Evolutionary conservation across 2,888 invertebrate genomes (phyloP), one percentile per base, ranked within the genome.

Genomic region (Fissipunctia ypsillon): DNA sequence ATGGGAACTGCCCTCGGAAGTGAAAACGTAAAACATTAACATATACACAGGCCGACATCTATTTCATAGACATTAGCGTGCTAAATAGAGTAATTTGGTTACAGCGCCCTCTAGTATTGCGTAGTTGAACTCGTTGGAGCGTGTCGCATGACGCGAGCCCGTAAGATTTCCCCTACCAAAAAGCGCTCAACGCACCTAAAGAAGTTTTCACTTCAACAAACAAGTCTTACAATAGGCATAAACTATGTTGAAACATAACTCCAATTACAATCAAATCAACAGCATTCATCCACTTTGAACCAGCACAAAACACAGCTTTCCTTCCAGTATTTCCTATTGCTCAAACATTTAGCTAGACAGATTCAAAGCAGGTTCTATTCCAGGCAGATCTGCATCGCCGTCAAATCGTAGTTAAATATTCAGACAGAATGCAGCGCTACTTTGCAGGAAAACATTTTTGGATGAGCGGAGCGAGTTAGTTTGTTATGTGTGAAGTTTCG

Each of bases 381-480:
- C 31, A 25, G 50, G 25, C 16, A 56, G 50, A 71, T 52, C 73
- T 45, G 50, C 65, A 52, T 69, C 48, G 38, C 41, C 65, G 66
- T 76, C 73, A 78, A 69, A 76, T 72, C 31, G 67, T 28, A 60
- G 71, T 78, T 78, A 78, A 81, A 84, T 81, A 84, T 84, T 84
- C 84, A 76, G 38, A 35, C 63, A 45, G 35, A 50, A 60, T 54
- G 54, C 54, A 45, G 38, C 14, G 31, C 56, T 63, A 73, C 71
- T 57, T 38, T 64, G 60, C 35, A 31, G 60, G 57, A 28, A 60
- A 73, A 80, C 74, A 70, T 71, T 80, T 83, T 73, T 69, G 70
- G 50, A n/a, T 56, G 60, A 56, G 31, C 52, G 28, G 5, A 31
- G 7, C 31, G 45, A 52, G 35, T 31, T 52, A 38, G 48, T 67